Base-by-base conservation (phyloP, 2,113 vertebrate species). In the Peucedramus taeniatus region DNA sequence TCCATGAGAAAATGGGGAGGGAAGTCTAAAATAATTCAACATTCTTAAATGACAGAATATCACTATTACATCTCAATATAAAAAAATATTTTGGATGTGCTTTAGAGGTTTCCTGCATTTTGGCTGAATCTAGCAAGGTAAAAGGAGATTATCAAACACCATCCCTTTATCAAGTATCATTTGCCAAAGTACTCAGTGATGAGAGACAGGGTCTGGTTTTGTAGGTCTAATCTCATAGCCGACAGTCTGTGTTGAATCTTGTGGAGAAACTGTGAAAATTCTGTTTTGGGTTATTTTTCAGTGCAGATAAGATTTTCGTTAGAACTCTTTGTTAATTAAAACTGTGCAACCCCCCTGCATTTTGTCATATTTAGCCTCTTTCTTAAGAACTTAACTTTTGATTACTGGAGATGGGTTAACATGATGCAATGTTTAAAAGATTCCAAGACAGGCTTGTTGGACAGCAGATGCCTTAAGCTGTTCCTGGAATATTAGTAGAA, bases 141-240 rank as follows among this genome's bases (percentile, higher is more conserved):
- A 61, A 94, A 93, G 66, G 23, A 76, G 37, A 69, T 77, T 28
- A 69, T 50, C n/a, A 82, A 64, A 54, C 26, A 27, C 17, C 40
- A 65, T 87, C 27, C 26, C 49, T 89, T 77, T 37, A 74, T 77
- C 30, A 53, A 37, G 17, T 49, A 37, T 74, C 1, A 0, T 59
- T 82, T 93, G 60, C 65, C 56, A 61, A 50, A 84, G 64, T 74
- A n/a, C 6, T 31, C 66, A 11, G 19, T 84, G 57, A 47, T 85
- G 66, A 88, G 27, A 94, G 39, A n/a, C 47, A 71, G 65, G 20
- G 33, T 85, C 90, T 96, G 50, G 66, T 92, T 94, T 90, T 88
- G 35, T 88, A 79, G 39, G 19, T 83, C 78, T 88, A 40, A 83
- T 79, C 61, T 87, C 82, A 66, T 42, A 90, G 85, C 35, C 79